phyloP scores from a whole-genome alignment of 1,140 invertebrate genomes.

The Panagrolaimus sp. region DNA sequence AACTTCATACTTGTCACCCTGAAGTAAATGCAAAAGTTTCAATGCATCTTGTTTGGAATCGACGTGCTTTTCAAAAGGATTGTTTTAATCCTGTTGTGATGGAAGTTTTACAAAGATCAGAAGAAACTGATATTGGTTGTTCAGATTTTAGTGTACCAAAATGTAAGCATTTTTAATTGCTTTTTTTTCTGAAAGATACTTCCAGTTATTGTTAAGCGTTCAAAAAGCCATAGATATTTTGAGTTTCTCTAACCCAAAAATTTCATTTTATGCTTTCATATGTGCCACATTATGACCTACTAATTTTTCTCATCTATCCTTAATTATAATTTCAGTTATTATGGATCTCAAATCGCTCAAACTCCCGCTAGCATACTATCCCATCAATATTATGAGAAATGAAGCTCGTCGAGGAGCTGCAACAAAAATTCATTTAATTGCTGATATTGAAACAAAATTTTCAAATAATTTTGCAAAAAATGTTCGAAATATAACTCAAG shows the following conservation, averaged over 20 bases:
- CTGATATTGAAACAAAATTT: constrained; percentile 33
- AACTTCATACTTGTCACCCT: not conserved
- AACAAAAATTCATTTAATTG: constrained; percentile 22
- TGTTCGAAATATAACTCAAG: constrained; percentile 6
- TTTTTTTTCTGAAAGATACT: too few relatives aligned
- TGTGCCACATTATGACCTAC: too few relatives aligned
- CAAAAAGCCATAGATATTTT: too few relatives aligned
- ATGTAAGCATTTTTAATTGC: not conserved
- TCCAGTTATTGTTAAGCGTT: too few relatives aligned
- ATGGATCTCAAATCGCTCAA: not conserved
- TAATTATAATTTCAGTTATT: too few relatives aligned
- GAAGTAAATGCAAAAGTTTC: not conserved
- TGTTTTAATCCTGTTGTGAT: not conserved
- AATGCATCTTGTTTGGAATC: constrained; percentile 1
- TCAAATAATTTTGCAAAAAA: constrained; percentile 17
- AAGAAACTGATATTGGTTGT: not conserved
- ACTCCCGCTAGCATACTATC: constrained; percentile 5
- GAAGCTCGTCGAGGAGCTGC: constrained; percentile 18
- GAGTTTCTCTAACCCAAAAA: too few relatives aligned
- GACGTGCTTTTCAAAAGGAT: not conserved
- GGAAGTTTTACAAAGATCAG: not conserved
- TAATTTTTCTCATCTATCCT: too few relatives aligned
- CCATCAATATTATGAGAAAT: constrained; percentile 23
- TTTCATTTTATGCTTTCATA: too few relatives aligned
- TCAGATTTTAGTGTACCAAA: not conserved